Conservation (phyloP, 2,113 vertebrate genomes). For the Spea bombifrons region DNA sequence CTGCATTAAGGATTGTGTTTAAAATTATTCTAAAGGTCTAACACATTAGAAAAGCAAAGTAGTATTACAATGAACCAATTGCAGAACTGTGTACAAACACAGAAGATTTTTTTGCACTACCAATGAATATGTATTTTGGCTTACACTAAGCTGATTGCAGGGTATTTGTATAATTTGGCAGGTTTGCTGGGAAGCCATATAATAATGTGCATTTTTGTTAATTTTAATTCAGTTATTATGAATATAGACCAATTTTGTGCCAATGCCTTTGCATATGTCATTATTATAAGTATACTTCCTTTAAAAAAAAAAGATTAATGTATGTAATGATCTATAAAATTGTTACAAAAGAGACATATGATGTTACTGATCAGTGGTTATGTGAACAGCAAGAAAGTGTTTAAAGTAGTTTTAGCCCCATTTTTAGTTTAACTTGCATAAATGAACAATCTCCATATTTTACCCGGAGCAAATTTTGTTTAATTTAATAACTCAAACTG, state of each 20-base stretch:
- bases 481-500: too few species aligned
- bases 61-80: too few species aligned
- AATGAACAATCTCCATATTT: too few species aligned
- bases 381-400: neutral
- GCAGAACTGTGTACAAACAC: too few species aligned
- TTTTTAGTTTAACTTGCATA: too few species aligned
- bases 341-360: neutral
- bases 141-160: neutral
- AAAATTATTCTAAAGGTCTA: too few species aligned
- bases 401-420: neutral
- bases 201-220: slow-evolving; percentile 7
- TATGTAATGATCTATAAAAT: neutral
- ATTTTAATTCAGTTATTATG: neutral
- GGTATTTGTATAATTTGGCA: neutral
- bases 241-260: neutral
- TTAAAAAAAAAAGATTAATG: neutral
- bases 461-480: too few species aligned
- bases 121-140: neutral
- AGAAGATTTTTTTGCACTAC: neutral
- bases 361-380: neutral
- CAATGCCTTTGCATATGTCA: slow-evolving; percentile 7
- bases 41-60: too few species aligned
- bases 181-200: slow-evolving; percentile 5
- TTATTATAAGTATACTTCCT: neutral
- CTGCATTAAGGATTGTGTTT: too few species aligned